Evolutionary conservation across 2,888 invertebrate genomes (phyloP), one percentile per base, ranked within the genome.

Genomic region (Frankliniella intonsa): DNA sequence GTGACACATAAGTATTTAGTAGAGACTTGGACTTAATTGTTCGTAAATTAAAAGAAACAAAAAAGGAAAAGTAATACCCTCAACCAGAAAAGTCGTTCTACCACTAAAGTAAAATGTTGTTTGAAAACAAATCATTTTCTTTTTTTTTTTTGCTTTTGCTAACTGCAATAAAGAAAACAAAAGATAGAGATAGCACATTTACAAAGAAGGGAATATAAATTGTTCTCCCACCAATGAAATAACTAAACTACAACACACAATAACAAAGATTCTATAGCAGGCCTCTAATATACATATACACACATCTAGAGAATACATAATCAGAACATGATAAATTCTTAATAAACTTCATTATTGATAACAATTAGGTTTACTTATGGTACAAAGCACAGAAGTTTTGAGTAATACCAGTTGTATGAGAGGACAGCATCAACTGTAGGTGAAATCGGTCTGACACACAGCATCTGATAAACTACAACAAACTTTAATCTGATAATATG

Each of bases 21-120:
- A 38, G 5, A 5, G 38, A 38, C 38, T 38, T 38, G 38, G 38
- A 38, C 38, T 38, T 38, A 38, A 38, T 38, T 38, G 38, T 38
- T 38, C 38, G 5, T 22, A 69, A 3, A 69, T 22, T 22, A 8
- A n/a, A 22, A 38, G 38, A 38, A 22, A 69, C 69, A 69, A 69
- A 69, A 65, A 62, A n/a, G n/a, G 38, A 5, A 38, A 38, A 38
- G 22, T 69, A 69, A 38, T 69, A 69, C 69, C 69, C 69, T 69
- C 69, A 69, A 69, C 69, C 69, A 69, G n/a, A 69, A 38, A 62
- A 69, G 69, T 69, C 69, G n/a, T 69, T 69, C 22, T 10, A 69
- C 69, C 69, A 69, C 69, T 22, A 69, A 69, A 69, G 22, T 65
- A 69, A 5, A 22, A 3, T 38, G 38, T 38, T 69, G 69, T 69